Conservation (phyloP, 1,140 invertebrate genomes). For the Hypsibius dujardini region DNA sequence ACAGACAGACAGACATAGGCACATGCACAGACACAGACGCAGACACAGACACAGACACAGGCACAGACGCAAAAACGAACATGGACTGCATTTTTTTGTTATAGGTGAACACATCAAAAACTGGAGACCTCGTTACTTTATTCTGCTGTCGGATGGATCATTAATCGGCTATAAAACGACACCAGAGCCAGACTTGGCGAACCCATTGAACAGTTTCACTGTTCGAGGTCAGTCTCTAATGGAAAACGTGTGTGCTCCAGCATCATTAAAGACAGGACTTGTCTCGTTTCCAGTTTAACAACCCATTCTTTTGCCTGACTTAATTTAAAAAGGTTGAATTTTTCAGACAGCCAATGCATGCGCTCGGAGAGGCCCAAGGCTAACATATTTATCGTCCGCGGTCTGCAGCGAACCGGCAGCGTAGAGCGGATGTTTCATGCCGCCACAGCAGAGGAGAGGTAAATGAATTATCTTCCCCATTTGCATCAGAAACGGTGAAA, state of each 20-base stretch:
- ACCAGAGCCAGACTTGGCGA: slow-evolving; percentile 53
- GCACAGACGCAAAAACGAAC: too few relatives aligned
- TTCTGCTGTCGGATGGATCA: slow-evolving; percentile 75
- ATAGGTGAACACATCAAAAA: slow-evolving; percentile 76
- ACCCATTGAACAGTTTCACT: slow-evolving; percentile 93
- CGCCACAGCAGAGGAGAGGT: slow-evolving; percentile 26
- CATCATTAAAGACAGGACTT: too few relatives aligned
- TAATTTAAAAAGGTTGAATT: slow-evolving; percentile 33
- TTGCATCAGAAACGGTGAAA: too few relatives aligned
- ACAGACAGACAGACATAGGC: too few relatives aligned
- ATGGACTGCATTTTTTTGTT: too few relatives aligned
- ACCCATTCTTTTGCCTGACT: too few relatives aligned
- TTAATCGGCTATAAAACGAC: slow-evolving; percentile 78
- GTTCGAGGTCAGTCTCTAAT: too few relatives aligned
- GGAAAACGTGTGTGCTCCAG: too few relatives aligned
- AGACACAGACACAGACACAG: too few relatives aligned
- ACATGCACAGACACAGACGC: too few relatives aligned
- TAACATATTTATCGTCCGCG: slow-evolving; percentile 87
- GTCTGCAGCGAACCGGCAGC: slow-evolving; percentile 89
- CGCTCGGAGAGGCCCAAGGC: slow-evolving; percentile 80
- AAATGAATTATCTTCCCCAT: too few relatives aligned
- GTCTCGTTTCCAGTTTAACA: too few relatives aligned
- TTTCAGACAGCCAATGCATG: slow-evolving; percentile 37
- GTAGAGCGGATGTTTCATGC: slow-evolving; percentile 88
- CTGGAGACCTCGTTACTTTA: slow-evolving; percentile 88